phyloP scores from a whole-genome alignment of 2,113 vertebrate genomes.

The Phrynosoma platyrhinos region DNA sequence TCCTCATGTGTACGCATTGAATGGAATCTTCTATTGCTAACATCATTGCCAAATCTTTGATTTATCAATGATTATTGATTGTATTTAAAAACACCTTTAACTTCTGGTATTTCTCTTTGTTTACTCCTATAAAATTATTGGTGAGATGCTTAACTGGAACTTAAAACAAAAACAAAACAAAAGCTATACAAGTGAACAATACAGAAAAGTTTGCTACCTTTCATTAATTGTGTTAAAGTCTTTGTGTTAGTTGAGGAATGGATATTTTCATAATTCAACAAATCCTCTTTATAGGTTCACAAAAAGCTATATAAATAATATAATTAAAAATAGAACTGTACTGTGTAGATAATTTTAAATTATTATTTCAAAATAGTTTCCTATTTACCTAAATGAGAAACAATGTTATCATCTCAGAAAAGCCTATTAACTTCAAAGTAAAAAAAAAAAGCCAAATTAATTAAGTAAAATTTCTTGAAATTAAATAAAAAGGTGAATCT shows the following conservation, averaged over 20 bases:
- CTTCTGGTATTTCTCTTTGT: neutral
- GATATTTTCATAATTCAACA: conserved; percentile 6
- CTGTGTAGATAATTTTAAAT: neutral
- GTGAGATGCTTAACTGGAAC: neutral
- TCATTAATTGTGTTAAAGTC: neutral
- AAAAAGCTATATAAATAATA: conserved; percentile 22
- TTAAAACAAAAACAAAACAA: neutral
- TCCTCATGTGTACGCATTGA: neutral
- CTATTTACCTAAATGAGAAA: conserved; percentile 38
- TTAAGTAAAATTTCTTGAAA: conserved; percentile 7
- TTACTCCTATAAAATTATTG: neutral
- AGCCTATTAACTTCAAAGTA: conserved; percentile 4
- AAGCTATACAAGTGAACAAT: neutral
- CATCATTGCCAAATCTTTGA: conserved; percentile 5
- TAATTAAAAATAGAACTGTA: neutral
- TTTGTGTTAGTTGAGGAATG: conserved; percentile 33
- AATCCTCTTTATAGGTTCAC: neutral
- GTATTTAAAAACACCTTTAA: neutral
- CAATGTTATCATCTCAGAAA: conserved; percentile 23
- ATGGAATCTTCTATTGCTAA: neutral
- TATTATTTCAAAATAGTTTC: conserved; percentile 47
- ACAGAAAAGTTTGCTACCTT: neutral
- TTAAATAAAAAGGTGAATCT: conserved; percentile 34
- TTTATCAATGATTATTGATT: neutral
- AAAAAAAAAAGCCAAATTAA: conserved; percentile 13